These are phyloP conservation scores for Stratiomys singularior DNA, from an alignment of 2,888 invertebrate species.

Conservation along the genomic window DNA sequence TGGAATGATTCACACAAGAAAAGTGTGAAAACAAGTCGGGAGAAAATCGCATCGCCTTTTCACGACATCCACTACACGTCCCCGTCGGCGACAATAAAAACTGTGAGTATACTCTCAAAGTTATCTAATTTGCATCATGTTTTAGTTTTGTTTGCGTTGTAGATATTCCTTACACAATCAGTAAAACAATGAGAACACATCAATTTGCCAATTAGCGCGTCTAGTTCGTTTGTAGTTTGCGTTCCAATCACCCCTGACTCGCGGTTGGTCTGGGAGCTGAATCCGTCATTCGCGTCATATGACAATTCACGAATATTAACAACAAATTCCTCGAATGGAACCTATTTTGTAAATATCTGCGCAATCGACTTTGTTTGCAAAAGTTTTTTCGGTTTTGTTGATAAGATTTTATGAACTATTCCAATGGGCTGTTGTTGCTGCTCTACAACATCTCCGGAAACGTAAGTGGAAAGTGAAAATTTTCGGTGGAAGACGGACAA, in stretches of 20 bases:
- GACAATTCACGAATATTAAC: too few relatives aligned
- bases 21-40: slow-evolving; percentile 11
- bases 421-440: slow-evolving; percentile 4
- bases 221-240: not conserved
- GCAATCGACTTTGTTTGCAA: not conserved
- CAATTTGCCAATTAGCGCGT: not conserved
- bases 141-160: slow-evolving; percentile 32
- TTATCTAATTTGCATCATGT: not conserved
- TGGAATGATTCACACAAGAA: not conserved
- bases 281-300: too few relatives aligned
- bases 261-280: too few relatives aligned
- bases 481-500: not conserved
- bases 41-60: not conserved
- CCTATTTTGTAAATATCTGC: not conserved
- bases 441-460: not conserved
- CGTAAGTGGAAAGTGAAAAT: slow-evolving; percentile 24
- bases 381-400: not conserved
- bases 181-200: not conserved
- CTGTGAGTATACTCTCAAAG: slow-evolving; percentile 7
- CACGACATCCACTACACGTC: not conserved
- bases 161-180: not conserved
- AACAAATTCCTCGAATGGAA: not conserved
- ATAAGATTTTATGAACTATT: not conserved
- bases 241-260: not conserved
- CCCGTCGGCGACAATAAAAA: not conserved